Conservation (phyloP, 2,113 vertebrate genomes). For the Dicerorhinus sumatrensis region DNA sequence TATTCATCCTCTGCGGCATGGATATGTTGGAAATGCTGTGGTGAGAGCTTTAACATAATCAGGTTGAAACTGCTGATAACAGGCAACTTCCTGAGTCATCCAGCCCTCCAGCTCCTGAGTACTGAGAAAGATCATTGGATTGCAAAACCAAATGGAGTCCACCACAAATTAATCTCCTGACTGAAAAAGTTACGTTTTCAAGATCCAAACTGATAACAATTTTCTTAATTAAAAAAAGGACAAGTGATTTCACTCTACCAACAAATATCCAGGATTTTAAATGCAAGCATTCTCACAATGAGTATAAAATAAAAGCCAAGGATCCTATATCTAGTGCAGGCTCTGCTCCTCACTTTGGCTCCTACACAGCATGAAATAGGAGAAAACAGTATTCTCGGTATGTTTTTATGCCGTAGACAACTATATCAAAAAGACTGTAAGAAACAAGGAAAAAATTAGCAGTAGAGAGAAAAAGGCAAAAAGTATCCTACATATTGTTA, state of each 20-base stretch:
- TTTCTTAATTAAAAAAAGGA: neutral
- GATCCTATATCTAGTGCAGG: neutral
- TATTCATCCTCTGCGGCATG: neutral
- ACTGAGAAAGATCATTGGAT: neutral
- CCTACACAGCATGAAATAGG: neutral
- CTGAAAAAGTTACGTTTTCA: neutral
- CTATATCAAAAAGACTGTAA: neutral
- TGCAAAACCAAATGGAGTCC: neutral
- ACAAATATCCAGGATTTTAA: neutral
- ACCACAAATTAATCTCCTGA: neutral
- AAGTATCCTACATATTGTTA: neutral
- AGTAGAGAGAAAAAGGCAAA: slow-evolving; percentile 22
- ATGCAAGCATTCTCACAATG: neutral
- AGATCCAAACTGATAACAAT: neutral
- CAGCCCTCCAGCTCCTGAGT: neutral
- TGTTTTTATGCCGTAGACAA: neutral
- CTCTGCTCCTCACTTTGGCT: neutral
- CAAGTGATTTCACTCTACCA: neutral
- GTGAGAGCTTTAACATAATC: neutral
- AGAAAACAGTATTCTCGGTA: neutral
- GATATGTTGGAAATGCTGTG: neutral
- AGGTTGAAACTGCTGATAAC: neutral
- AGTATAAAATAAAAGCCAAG: slow-evolving; percentile 7
- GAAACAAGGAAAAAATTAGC: neutral
- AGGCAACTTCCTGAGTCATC: neutral